Evolutionary conservation across 2,113 vertebrate species (phyloP).

Genomic region (Polypterus senegalus): DNA sequence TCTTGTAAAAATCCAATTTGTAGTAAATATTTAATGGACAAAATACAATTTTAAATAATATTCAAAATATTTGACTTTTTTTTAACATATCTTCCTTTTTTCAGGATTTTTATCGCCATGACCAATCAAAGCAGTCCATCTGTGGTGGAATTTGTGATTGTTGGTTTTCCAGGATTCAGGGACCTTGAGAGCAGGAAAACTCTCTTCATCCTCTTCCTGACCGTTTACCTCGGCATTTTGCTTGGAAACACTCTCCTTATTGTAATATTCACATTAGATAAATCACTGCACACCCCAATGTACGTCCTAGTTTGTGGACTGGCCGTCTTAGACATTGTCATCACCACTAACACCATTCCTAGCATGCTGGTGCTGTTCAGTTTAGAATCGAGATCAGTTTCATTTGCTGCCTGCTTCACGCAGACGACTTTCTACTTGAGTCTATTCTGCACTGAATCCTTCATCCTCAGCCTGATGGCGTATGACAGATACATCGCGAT

Average conservation of each 20-base stretch:
- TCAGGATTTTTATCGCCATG: too few relatives aligned
- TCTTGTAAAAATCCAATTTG: too few relatives aligned
- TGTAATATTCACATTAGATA: neutral
- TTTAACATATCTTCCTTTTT: too few relatives aligned
- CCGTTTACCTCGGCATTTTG: neutral
- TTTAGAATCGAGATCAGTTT: conserved; percentile 22
- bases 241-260: neutral
- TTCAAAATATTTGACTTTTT: too few relatives aligned
- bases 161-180: neutral
- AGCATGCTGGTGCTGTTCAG: conserved; percentile 28
- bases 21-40: too few relatives aligned
- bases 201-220: neutral
- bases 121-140: neutral
- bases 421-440: conserved; percentile 38
- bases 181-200: neutral
- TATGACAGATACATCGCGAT: conserved; percentile 33
- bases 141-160: neutral
- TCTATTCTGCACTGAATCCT: conserved; percentile 25
- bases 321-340: neutral
- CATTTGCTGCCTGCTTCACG: conserved; percentile 24
- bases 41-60: too few relatives aligned
- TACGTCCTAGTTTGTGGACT: neutral
- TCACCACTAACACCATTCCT: conserved; percentile 21
- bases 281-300: neutral
- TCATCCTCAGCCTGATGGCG: conserved; percentile 32